phyloP scores from a whole-genome alignment of 1,140 invertebrate species.

The Anastatus disparis region DNA sequence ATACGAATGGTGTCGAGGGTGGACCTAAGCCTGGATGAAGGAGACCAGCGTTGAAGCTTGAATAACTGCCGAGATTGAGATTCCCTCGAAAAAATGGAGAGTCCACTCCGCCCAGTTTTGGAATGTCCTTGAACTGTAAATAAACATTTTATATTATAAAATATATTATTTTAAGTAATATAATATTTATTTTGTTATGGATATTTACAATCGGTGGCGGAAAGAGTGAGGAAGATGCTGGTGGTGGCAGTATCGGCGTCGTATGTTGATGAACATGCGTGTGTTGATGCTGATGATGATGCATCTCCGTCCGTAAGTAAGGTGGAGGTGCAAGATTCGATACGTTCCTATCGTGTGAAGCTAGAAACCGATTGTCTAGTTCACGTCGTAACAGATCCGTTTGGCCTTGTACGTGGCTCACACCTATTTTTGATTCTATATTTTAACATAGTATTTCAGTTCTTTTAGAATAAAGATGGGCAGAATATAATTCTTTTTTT shows the following conservation, averaged over 20 bases:
- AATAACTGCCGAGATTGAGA: slow-evolving; percentile 79
- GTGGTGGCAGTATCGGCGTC: slow-evolving; percentile 71
- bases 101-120: slow-evolving; percentile 82
- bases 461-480: too few species aligned
- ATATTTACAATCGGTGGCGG: slow-evolving; percentile 73
- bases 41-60: slow-evolving; percentile 83
- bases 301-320: slow-evolving; percentile 85
- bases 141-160: slow-evolving; percentile 32
- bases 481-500: too few species aligned
- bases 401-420: slow-evolving; percentile 72
- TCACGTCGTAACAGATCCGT: slow-evolving; percentile 90
- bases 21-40: slow-evolving; percentile 80
- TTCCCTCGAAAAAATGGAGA: slow-evolving; percentile 82
- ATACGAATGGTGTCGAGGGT: slow-evolving; percentile 79
- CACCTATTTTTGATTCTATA: slow-evolving; percentile 58
- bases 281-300: slow-evolving; percentile 91
- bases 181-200: too few species aligned
- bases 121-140: slow-evolving; percentile 87
- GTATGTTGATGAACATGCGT: slow-evolving; percentile 91
- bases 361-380: slow-evolving; percentile 90
- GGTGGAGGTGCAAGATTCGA: slow-evolving; percentile 68
- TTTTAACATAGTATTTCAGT: slow-evolving; percentile 21
- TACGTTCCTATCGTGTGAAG: slow-evolving; percentile 75
- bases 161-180: slow-evolving; percentile 8
- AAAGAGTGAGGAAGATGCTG: slow-evolving; percentile 69